Evolutionary conservation across 2,888 invertebrate species (phyloP).

Genomic region (Alcis repandata): DNA sequence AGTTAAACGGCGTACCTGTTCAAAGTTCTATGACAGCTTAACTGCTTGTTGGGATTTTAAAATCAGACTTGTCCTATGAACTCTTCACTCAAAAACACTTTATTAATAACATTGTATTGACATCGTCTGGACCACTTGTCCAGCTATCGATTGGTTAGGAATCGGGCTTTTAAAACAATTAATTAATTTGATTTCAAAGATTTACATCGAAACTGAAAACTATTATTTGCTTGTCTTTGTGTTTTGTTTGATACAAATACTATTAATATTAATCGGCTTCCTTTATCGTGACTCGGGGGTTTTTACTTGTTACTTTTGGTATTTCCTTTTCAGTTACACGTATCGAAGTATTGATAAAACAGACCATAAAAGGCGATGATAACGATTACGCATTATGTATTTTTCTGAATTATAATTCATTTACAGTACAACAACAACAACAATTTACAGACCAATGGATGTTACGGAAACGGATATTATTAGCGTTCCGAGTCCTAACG

Average conservation of each 20-base stretch:
- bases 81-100: not conserved
- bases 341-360: too few relatives aligned
- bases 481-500: too few relatives aligned
- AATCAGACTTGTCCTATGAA: not conserved
- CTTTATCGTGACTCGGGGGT: not conserved
- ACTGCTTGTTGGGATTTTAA: not conserved
- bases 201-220: too few relatives aligned
- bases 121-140: not conserved
- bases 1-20: conserved; percentile 22
- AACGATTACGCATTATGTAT: not conserved
- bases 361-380: too few relatives aligned
- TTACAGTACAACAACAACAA: not conserved
- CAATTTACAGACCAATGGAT: too few relatives aligned
- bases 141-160: too few relatives aligned
- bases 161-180: too few relatives aligned
- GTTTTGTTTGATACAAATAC: too few relatives aligned
- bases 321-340: not conserved
- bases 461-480: too few relatives aligned
- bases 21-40: conserved; percentile 18
- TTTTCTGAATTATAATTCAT: not conserved
- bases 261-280: too few relatives aligned
- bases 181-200: too few relatives aligned
- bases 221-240: too few relatives aligned
- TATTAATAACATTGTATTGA: not conserved
- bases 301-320: not conserved